Evolutionary conservation across 2,113 vertebrate species (phyloP).

Genomic region (Chinchilla lanigera): DNA sequence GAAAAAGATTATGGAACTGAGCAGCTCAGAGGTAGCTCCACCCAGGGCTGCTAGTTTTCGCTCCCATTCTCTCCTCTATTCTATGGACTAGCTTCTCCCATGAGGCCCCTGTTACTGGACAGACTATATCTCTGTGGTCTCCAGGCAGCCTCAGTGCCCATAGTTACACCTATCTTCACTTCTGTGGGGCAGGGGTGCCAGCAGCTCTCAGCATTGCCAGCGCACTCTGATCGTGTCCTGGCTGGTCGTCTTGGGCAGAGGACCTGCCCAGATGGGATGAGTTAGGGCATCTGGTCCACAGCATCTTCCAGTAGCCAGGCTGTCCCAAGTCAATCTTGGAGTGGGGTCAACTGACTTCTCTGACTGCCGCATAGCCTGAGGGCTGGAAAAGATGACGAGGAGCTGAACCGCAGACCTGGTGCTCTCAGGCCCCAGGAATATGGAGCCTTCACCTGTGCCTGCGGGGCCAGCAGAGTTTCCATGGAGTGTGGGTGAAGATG

Average conservation of each 20-base stretch:
- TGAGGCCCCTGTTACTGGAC: neutral
- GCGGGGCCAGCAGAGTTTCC: neutral
- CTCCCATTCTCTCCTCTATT: neutral
- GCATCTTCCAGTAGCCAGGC: neutral
- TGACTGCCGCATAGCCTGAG: accelerated
- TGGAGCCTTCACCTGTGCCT: neutral
- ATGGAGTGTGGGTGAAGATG: neutral
- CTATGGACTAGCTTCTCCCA: neutral
- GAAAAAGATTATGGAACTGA: neutral
- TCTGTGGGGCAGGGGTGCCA: too few relatives aligned
- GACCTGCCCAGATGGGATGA: neutral
- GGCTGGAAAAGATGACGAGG: neutral
- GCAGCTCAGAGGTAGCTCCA: neutral
- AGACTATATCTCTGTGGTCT: neutral
- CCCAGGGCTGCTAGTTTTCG: neutral
- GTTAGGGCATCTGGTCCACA: neutral
- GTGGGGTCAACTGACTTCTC: neutral
- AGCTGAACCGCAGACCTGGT: neutral
- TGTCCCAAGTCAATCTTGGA: neutral
- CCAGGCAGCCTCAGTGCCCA: neutral
- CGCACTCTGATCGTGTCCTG: too few relatives aligned
- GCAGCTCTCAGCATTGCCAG: neutral
- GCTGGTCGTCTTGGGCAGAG: neutral
- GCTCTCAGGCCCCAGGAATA: neutral
- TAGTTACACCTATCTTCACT: neutral